Evolutionary conservation across 2,797 vertebrate species (phyloP), one percentile per base, ranked within the genome.

Genomic region (Arrhamphus sclerolepis): DNA sequence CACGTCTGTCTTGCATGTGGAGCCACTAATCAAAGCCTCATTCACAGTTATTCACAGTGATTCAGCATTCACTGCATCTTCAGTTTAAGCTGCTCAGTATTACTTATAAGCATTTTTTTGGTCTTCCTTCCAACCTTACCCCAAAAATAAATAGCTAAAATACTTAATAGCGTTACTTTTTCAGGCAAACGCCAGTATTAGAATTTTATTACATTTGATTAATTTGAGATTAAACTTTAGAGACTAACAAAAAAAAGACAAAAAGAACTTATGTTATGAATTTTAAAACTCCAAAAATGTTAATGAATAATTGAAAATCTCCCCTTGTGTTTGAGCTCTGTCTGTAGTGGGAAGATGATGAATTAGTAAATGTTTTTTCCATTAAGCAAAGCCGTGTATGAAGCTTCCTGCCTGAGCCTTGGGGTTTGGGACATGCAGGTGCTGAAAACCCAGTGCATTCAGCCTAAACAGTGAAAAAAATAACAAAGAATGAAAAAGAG

Each of bases 81-180:
- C 70, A 34, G 13, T 75, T 54, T 56, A 60, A 64, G 66, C 68
- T 19, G 68, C 34, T 87, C 61, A 86, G 86, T 87, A 77, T 80
- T 81, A 70, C 72, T 86, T 85, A 74, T 0, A 22, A 38, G 34
- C 34, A 1, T 38, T 38, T 13, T 38, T 38, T 38, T 38, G 5
- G 24, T 26, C 24, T 26, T 26, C 6, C 24, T 14, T 38, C 34
- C 14, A 5, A 14, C 34, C 11, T 38, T 38, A 38, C 5, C 3
- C 1, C 19, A 82, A 81, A 43, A 86, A 83, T 75, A 85, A 81
- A 31, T 70, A 51, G 11, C 24, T 4, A 24, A 26, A 21, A 44
- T 28, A n/a, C n/a, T 0, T 38, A 9, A 44, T 14, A 19, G 4
- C 21, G 24, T 44, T 44, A 21, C 24, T n/a, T 34, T 17, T 14